phyloP scores from a whole-genome alignment of 2,797 vertebrate genomes.

The Buceros bicornis region DNA sequence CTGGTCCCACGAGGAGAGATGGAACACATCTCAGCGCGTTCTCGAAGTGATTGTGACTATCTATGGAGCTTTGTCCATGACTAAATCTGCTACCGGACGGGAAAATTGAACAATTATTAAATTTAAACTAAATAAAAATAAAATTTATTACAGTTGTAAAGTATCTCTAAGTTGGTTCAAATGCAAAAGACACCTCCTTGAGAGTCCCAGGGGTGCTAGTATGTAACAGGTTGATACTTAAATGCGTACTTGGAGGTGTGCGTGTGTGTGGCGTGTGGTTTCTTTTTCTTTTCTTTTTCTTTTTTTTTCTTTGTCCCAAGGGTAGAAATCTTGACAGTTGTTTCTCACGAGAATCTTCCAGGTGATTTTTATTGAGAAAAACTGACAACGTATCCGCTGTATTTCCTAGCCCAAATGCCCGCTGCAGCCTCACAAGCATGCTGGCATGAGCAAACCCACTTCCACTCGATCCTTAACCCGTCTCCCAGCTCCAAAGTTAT shows the following conservation, averaged over 20 bases:
- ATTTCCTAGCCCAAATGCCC: background rate
- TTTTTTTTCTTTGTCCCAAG: background rate
- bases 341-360: background rate
- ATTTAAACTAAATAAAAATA: too few relatives aligned
- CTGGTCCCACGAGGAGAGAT: background rate
- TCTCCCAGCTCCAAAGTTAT: background rate
- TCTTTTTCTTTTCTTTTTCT: background rate
- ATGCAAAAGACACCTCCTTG: background rate
- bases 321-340: background rate
- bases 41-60: background rate
- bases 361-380: background rate
- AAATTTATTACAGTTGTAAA: background rate
- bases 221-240: slow-evolving; percentile 32
- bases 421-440: background rate
- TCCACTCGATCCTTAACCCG: background rate
- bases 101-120: background rate
- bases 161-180: background rate
- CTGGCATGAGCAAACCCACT: background rate
- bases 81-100: background rate
- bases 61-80: background rate
- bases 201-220: background rate
- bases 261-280: background rate
- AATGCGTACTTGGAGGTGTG: background rate
- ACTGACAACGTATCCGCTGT: rapidly evolving
- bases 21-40: background rate